Conservation (phyloP, 2,888 invertebrate genomes). For the Amphipoea oculea region DNA sequence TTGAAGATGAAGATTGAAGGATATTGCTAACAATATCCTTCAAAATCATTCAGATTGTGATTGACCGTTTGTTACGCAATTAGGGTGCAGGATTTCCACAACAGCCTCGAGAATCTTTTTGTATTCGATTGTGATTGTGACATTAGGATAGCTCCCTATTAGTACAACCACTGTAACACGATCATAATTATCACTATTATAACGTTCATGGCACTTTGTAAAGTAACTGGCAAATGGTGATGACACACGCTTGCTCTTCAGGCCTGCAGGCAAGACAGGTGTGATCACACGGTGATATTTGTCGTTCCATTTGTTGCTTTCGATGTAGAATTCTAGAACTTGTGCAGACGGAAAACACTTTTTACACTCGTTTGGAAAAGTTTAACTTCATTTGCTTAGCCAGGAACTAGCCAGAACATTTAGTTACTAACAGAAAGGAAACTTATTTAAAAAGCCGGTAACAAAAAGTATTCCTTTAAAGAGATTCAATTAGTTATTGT, state of each 20-base stretch:
- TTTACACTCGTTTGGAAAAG: constrained; percentile 39
- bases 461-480: constrained; percentile 31
- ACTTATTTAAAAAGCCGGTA: constrained; percentile 14
- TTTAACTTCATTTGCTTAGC: constrained; percentile 6
- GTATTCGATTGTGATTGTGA: neutral
- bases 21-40: no score
- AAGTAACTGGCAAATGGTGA: neutral
- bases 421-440: constrained; percentile 9
- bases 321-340: constrained; percentile 28
- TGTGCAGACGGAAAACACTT: constrained; percentile 30
- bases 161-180: no score
- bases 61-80: no score
- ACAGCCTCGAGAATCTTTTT: no score
- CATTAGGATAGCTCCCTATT: neutral
- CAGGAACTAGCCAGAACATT: constrained; percentile 32
- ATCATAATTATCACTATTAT: no score
- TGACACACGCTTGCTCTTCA: neutral
- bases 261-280: neutral
- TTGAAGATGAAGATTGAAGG: no score
- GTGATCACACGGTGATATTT: neutral
- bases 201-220: neutral
- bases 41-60: no score
- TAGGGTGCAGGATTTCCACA: neutral
- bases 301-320: neutral
- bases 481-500: constrained; percentile 33